Conservation (phyloP, 1,140 invertebrate species). For the Pogonomyrmex californicus region DNA sequence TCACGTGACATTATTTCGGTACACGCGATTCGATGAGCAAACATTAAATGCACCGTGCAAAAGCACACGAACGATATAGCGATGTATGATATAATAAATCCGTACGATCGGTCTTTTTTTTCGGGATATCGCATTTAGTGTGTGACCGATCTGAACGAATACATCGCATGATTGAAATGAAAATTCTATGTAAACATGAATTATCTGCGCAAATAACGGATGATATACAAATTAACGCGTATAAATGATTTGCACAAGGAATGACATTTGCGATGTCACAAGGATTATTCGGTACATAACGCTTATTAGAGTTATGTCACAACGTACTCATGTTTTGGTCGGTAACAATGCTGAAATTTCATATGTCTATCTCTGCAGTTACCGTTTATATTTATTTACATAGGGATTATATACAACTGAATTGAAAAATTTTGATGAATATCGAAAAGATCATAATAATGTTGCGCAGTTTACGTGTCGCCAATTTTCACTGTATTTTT, state of each 20-base stretch:
- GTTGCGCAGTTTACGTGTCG: constrained; percentile 8
- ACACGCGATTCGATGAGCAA: constrained; percentile 12
- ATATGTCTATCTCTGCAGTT: neutral
- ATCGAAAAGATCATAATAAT: constrained; percentile 15
- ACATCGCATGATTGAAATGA: neutral
- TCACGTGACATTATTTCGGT: constrained; percentile 51
- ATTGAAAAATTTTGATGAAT: constrained; percentile 35
- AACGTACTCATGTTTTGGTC: neutral
- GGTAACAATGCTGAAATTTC: neutral
- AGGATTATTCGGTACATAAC: neutral
- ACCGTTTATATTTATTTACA: constrained; percentile 6
- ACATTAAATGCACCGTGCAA: constrained; percentile 38
- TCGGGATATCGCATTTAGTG: neutral
- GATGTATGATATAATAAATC: neutral
- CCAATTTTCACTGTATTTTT: constrained; percentile 26
- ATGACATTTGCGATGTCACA: neutral
- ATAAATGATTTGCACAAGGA: constrained; percentile 27
- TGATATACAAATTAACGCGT: constrained; percentile 2
- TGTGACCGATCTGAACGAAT: no score
- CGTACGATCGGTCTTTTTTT: neutral
- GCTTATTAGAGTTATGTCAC: neutral
- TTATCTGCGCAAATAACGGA: constrained; percentile 16
- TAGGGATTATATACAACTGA: neutral
- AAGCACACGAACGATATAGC: neutral
- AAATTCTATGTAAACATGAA: constrained; percentile 5